Conservation (phyloP, 2,113 vertebrate genomes). For the Phrynosoma blainvillii region DNA sequence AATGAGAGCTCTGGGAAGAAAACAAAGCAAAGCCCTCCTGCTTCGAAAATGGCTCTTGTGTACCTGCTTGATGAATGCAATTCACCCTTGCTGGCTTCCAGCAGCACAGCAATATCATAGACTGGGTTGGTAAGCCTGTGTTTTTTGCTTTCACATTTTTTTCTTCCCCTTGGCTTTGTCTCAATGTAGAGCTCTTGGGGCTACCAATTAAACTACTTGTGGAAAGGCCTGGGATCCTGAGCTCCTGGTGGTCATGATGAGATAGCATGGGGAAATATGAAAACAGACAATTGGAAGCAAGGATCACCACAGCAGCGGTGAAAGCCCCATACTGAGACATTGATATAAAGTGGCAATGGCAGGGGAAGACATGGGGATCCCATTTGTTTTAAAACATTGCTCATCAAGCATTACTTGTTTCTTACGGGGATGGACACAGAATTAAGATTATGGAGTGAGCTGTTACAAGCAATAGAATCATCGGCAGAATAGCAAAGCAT, state of each 20-base stretch:
- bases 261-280: background rate
- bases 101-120: background rate
- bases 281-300: background rate
- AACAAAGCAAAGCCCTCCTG: constrained; percentile 11
- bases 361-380: background rate
- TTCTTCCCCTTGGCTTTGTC: background rate
- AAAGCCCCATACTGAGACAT: background rate
- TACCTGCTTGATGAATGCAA: constrained; percentile 8
- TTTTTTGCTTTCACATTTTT: background rate
- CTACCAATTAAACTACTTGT: background rate
- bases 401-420: background rate
- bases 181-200: background rate
- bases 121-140: background rate
- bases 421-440: background rate
- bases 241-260: background rate
- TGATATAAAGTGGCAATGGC: background rate
- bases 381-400: background rate
- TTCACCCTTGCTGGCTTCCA: background rate
- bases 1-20: background rate
- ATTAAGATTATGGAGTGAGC: background rate
- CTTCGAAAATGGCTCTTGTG: background rate
- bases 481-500: background rate
- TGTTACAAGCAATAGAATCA: background rate
- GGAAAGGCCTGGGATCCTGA: background rate
- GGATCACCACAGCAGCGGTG: background rate